These are phyloP conservation scores for Cariama cristata DNA, from an alignment of 2,113 vertebrate species.

Conservation along the genomic window DNA sequence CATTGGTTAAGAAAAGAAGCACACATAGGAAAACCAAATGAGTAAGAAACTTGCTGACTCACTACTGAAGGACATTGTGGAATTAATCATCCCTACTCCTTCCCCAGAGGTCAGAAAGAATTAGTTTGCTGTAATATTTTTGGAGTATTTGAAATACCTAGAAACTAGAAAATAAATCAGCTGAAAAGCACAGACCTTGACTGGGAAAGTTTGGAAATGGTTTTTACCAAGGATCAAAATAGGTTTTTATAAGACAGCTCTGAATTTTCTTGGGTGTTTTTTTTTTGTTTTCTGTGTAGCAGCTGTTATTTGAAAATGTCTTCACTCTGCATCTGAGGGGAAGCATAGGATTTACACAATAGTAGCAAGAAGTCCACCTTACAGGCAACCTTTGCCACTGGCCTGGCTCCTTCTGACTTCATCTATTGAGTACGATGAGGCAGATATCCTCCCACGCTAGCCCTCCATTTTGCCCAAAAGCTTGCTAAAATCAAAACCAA, in stretches of 20 bases:
- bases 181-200: neutral
- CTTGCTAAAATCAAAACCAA: neutral
- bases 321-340: neutral
- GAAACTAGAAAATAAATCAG: neutral
- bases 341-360: neutral
- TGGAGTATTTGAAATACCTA: constrained; percentile 33
- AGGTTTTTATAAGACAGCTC: neutral
- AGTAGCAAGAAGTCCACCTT: neutral
- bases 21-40: neutral
- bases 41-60: constrained; percentile 64
- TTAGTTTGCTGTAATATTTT: constrained; percentile 18
- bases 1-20: neutral
- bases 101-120: constrained; percentile 31
- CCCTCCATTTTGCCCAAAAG: neutral
- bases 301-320: neutral
- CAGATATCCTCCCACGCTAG: neutral
- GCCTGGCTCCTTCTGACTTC: neutral
- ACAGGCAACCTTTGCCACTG: neutral
- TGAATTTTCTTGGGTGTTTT: accelerated
- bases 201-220: neutral
- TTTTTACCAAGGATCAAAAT: neutral
- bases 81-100: constrained; percentile 33
- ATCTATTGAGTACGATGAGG: accelerated
- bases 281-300: neutral
- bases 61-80: neutral